phyloP scores from a whole-genome alignment of 2,797 vertebrate genomes.

The Netta rufina region DNA sequence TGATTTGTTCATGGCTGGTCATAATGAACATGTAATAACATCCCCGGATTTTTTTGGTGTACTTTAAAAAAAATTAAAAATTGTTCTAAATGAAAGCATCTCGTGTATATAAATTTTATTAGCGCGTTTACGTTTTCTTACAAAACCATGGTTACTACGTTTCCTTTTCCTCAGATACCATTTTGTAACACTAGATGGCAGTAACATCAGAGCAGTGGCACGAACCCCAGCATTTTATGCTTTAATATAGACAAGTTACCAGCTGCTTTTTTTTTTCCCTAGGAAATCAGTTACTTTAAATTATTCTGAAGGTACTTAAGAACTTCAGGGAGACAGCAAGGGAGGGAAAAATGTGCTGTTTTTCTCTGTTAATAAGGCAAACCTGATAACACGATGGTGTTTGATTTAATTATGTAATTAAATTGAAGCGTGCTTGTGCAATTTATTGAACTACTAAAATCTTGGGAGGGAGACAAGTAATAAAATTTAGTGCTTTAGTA shows the following conservation, averaged over 20 bases:
- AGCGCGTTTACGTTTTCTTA: neutral
- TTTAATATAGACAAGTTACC: neutral
- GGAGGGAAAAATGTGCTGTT: neutral
- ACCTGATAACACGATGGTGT: neutral
- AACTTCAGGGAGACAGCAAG: neutral
- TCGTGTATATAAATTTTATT: neutral
- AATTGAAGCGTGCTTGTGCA: neutral
- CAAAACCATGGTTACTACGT: neutral
- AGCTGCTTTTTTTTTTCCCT: too few relatives aligned
- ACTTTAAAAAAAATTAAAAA: neutral
- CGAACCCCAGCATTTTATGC: neutral
- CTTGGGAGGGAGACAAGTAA: neutral
- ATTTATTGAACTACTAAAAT: neutral
- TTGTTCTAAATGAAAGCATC: accelerated
- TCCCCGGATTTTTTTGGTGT: neutral
- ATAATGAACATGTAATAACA: accelerated
- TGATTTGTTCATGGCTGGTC: neutral
- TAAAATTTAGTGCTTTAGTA: neutral
- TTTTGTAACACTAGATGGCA: neutral
- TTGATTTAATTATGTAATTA: neutral
- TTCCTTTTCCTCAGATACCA: neutral
- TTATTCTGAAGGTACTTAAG: neutral
- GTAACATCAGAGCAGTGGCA: neutral
- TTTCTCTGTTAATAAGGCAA: neutral
- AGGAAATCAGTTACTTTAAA: neutral